Conservation (phyloP, 92 coral and sea anemone species). For the Umimayanthus kanabou region DNA sequence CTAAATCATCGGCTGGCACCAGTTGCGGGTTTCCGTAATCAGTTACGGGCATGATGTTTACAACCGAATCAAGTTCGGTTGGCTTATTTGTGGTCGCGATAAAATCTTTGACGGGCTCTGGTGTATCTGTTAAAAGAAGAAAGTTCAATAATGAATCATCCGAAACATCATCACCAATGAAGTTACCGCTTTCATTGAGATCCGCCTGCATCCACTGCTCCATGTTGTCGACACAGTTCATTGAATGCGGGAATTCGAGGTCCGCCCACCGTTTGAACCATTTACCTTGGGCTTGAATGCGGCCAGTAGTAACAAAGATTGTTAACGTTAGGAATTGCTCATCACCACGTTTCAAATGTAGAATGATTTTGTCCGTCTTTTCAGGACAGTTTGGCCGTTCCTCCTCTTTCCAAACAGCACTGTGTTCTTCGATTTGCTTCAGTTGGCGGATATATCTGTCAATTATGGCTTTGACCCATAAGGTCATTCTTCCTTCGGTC, state of each 20-base stretch:
- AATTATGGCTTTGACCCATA: background rate
- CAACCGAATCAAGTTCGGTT: no score
- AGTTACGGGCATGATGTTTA: no score
- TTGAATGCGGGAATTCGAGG: background rate
- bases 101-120: no score
- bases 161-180: no score
- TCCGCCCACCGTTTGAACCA: background rate
- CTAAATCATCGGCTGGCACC: no score
- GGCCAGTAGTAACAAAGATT: no score
- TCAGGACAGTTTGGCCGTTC: background rate
- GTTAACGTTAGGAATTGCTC: constrained; percentile 2
- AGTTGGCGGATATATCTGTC: background rate
- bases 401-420: background rate
- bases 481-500: background rate
- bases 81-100: no score
- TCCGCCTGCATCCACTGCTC: background rate
- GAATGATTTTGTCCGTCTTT: background rate
- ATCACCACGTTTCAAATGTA: background rate
- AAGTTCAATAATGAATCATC: no score
- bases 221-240: background rate
- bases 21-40: no score
- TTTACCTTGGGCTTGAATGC: background rate
- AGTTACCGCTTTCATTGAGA: no score
- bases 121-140: no score
- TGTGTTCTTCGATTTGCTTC: background rate